Percentiles rank a stretch among this genome's conserved stretches.
These are phyloP conservation scores for Smittia aterrima DNA, from an alignment of 2,888 invertebrate genomes.

Conservation along the genomic window DNA sequence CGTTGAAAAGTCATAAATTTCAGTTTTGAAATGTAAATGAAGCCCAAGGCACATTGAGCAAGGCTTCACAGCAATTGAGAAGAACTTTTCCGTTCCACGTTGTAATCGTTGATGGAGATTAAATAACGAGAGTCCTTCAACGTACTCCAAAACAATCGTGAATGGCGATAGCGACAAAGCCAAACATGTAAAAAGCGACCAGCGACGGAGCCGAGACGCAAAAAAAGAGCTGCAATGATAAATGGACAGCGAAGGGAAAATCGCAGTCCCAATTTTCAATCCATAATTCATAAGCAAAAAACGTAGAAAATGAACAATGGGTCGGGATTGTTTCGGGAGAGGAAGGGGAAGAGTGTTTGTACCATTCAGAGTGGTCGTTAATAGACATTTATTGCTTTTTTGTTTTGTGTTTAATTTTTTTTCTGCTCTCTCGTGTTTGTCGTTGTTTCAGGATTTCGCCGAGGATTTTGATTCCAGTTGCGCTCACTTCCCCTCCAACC, in stretches of 20 bases:
- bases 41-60: not conserved
- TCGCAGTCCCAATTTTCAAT: constrained; percentile 37
- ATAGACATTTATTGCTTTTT: constrained; percentile 38
- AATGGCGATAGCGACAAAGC: not conserved
- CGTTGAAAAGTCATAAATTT: constrained; percentile 2
- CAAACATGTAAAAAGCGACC: constrained; percentile 7
- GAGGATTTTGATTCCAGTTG: constrained; percentile 27
- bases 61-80: not conserved
- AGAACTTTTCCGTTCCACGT: not conserved
- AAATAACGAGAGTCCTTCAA: constrained; percentile 22
- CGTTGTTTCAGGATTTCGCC: constrained; percentile 25
- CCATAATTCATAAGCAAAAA: constrained; percentile 37
- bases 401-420: constrained; percentile 23
- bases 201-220: constrained; percentile 1
- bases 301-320: constrained; percentile 24
- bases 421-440: not conserved
- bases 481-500: not conserved
- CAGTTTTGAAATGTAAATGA: not conserved
- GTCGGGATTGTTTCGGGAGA: not conserved
- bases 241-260: constrained; percentile 35
- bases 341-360: constrained; percentile 1
- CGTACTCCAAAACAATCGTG: not conserved
- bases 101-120: constrained; percentile 14
- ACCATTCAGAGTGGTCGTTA: constrained; percentile 32
- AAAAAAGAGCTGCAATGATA: constrained; percentile 27